Base-by-base conservation (phyloP, 1,140 invertebrate species). In the Heterodera carotae region DNA sequence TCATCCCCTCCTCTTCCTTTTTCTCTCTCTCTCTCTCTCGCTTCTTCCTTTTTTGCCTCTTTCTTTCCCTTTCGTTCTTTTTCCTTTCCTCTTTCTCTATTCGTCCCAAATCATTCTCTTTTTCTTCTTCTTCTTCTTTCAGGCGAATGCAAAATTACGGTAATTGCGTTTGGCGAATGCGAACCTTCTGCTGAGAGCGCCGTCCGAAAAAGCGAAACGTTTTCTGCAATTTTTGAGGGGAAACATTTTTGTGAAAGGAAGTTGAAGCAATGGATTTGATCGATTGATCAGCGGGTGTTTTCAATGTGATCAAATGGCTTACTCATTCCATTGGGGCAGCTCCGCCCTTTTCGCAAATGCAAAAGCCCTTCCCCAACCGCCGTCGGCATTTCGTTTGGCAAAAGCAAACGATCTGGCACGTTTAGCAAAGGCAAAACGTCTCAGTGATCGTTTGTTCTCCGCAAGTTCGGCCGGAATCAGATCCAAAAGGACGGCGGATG, bases 371-470 rank as follows among this genome's bases (percentile, higher is more conserved):
- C 69, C 56, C 31, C 48, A 74, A 15, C 36, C 48, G 34, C 6
- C 33, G 64, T 66, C 29, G 59, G 27, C 43, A 10, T 43, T 43
- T 27, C 72, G 72, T n/a, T 74, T 74, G 7, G 72, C 72, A 62
- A 74, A 74, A 22, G 72, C 72, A 34, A 74, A 74, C 33, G 48
- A 33, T 48, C 56, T 29, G 33, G 56, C 72, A 25, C 72, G 59
- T 62, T 74, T 74, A 6, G 72, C 72, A 34, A 74, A 74, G 31
- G 72, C 72, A 62, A 74, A 74, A 27, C 34, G 72, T 27, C 72
- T 27, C 25, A 39, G 72, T 22, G 72, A 22, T 31, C 62, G 62
- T 22, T 66, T 66, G 29, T 66, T 34, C n/a, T 56, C 48, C 48
- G 22, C 48, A 56, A 66, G 10, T 34, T 66, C 62, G n/a, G 62